Evolutionary conservation across 2,797 vertebrate genomes (phyloP), one percentile per base, ranked within the genome.

Genomic region (Argyrosomus regius): DNA sequence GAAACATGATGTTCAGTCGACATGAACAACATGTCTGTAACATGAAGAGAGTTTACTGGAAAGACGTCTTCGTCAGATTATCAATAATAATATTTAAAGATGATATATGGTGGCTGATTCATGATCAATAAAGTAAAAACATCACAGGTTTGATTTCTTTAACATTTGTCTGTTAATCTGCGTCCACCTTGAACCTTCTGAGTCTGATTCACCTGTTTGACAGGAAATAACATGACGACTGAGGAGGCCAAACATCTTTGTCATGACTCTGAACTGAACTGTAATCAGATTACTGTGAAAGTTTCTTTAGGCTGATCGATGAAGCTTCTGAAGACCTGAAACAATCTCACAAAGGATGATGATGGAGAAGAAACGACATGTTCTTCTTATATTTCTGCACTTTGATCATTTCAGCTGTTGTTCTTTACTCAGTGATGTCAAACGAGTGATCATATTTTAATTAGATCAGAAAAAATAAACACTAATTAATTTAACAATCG

Each of bases 271-370:
- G n/a, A 68, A 53, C 12, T 26, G 35, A 61, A 26, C 22, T 54
- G 63, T 54, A 43, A 54, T 54, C 50, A 43, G 65, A 54, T 67
- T 43, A 67, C 22, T 56, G 66, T 45, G 12, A 45, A 12, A 13
- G 35, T 35, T 35, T 35, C 35, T 35, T 35, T 35, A 35, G 35
- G 35, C 35, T 35, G 35, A 7, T 35, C 35, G 1, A 35, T 35
- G 35, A 35, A 8, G 35, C 35, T 35, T 35, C 35, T 35, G 35
- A 35, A 35, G 7, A 35, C 35, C 35, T 35, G 35, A 35, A 35
- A 35, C 35, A 8, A 8, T 35, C 35, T 35, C 7, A 35, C 35
- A 8, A 35, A 35, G 35, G 35, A 35, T 35, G 35, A 31, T 6
- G 6, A 35, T 35, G 35, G 35, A 35, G 7, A 35, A 35, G 35